phyloP scores from a whole-genome alignment of 2,113 vertebrate species.

The Elephas maximus region DNA sequence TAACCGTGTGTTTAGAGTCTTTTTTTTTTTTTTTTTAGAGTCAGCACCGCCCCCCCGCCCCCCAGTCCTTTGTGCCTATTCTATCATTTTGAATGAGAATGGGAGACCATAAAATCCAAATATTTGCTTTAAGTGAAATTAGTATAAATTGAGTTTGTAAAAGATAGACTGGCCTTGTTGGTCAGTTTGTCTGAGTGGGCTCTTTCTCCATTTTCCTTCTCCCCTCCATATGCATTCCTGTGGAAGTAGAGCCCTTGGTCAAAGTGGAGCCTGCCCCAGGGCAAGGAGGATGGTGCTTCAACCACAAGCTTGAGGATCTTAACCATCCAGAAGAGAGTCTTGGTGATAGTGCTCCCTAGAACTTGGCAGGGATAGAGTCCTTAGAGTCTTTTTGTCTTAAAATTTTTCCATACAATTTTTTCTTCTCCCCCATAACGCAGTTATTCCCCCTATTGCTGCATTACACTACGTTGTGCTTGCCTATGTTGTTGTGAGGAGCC shows the following conservation, averaged over 20 bases:
- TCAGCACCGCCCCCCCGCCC: neutral
- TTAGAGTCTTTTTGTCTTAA: constrained; percentile 46
- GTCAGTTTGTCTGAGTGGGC: neutral
- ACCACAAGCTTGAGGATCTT: neutral
- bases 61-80: neutral
- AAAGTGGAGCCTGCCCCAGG: neutral
- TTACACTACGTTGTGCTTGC: neutral
- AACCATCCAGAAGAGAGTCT: neutral
- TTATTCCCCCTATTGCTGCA: neutral
- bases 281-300: neutral
- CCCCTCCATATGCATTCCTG: accelerated
- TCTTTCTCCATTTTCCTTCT: neutral
- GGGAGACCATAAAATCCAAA: neutral
- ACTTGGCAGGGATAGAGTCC: neutral
- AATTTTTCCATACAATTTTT: constrained; percentile 4
- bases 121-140: neutral
- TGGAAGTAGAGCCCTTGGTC: neutral
- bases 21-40: neutral
- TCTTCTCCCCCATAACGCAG: neutral
- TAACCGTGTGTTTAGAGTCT: neutral
- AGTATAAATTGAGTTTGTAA: neutral
- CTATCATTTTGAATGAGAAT: neutral
- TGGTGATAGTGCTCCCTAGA: neutral
- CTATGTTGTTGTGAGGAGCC: too few relatives aligned
- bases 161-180: neutral